phyloP scores from a whole-genome alignment of 2,797 vertebrate genomes.

The Megalops cyprinoides region DNA sequence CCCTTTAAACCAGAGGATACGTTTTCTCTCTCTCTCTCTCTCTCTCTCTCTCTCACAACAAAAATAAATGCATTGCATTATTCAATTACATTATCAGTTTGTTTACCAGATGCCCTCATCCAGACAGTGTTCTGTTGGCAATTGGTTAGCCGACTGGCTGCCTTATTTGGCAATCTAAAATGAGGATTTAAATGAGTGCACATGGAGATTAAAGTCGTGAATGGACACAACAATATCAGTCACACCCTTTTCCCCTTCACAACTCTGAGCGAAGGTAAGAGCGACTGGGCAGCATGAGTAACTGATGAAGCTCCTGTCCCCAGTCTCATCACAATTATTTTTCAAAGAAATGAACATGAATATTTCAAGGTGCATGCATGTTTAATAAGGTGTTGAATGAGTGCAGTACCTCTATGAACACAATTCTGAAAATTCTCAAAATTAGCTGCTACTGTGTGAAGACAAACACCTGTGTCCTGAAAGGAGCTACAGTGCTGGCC shows the following conservation, averaged over 20 bases:
- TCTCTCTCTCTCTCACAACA: conserved; percentile 1
- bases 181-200: neutral
- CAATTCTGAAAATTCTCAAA: too few species aligned
- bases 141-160: neutral
- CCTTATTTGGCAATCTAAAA: neutral
- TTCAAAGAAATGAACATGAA: too few species aligned
- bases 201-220: neutral
- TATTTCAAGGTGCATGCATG: too few species aligned
- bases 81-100: conserved; percentile 4
- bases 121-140: neutral
- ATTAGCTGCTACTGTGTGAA: too few species aligned
- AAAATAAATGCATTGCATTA: neutral
- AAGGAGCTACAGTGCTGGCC: too few species aligned
- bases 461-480: too few species aligned
- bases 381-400: too few species aligned
- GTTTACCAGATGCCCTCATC: conserved; percentile 2
- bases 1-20: neutral
- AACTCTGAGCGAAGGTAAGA: neutral
- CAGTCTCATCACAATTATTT: too few species aligned
- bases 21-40: conserved; percentile 48
- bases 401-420: too few species aligned
- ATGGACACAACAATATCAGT: neutral
- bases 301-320: too few species aligned
- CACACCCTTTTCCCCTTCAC: neutral
- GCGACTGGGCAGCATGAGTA: neutral